Evolutionary conservation across 2,113 vertebrate genomes (phyloP).

Genomic region (Varanus komodoensis): DNA sequence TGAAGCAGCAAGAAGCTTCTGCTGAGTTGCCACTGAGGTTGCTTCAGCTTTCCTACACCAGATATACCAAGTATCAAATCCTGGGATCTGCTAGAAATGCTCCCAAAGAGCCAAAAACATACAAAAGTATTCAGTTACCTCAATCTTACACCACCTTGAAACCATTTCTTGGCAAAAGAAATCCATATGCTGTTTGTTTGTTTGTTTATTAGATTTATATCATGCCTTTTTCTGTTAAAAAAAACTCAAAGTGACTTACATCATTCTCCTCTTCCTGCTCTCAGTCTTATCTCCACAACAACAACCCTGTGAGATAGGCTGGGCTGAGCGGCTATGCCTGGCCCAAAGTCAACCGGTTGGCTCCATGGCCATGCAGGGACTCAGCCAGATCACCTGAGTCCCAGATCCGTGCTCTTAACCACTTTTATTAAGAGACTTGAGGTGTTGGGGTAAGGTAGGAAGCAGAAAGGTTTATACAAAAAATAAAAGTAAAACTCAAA

Average conservation of each 20-base stretch:
- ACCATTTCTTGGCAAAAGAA: background rate
- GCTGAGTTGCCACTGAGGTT: background rate
- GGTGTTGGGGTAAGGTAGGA: background rate
- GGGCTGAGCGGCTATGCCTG: too few relatives aligned
- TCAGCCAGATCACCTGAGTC: too few relatives aligned
- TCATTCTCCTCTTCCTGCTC: too few relatives aligned
- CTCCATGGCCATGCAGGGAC: too few relatives aligned
- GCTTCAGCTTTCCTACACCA: background rate
- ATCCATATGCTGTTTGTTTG: too few relatives aligned
- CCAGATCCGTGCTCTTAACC: too few relatives aligned
- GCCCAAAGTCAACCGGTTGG: too few relatives aligned
- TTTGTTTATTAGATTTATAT: too few relatives aligned
- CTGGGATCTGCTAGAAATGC: background rate
- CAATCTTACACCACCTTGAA: background rate
- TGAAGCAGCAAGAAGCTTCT: background rate
- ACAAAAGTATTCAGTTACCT: background rate
- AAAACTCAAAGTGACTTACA: too few relatives aligned
- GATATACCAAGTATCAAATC: background rate
- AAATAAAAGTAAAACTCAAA: background rate
- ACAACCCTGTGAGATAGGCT: too few relatives aligned
- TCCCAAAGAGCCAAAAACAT: background rate
- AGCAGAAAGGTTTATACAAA: background rate
- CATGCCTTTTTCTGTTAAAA: too few relatives aligned
- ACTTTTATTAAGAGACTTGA: background rate
- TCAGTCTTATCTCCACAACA: too few relatives aligned